Base-by-base conservation (phyloP, 2,797 vertebrate species). In the Tadarida brasiliensis region DNA sequence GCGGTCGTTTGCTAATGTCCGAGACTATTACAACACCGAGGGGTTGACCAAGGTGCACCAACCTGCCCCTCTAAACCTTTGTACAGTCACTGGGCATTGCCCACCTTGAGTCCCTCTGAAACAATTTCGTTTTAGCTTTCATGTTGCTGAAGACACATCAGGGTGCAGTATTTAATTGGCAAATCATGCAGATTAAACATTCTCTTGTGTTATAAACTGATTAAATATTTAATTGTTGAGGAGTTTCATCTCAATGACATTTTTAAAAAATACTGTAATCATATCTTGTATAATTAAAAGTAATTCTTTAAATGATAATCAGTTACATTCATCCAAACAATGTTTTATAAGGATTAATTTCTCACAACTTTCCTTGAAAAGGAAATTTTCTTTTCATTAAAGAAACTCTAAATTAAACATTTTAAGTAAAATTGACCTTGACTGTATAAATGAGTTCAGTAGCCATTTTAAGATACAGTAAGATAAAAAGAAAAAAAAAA, bases 201-300 rank as follows among this genome's bases (percentile, higher is more conserved):
- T 97, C 83, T 97, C 70, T 89, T 94, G 88, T 89, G 89, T 95
- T 98, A 94, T 96, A 97, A 95, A 93, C 92, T 96, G 28, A 96
- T 95, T 96, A 91, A 94, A 94, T 94, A 96, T 70, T 74, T 97
- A 98, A 94, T 96, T 95, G 81, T 92, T 88, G 80, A 90, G 91
- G 94, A 96, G 56, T 92, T 94, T 97, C 86, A 95, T 92, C 70
- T 83, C 70, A 28, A 26, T 11, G 51, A 94, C 51, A 16, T 47
- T 97, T 97, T 96, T 93, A 74, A 73, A n/a, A 71, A 92, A 76
- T 94, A 74, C 93, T 91, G 65, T 96, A 94, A 91, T 54, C 68
- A 95, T 88, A 54, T 89, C 87, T 96, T 86, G 26, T 94, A 95
- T 97, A 97, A 88, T 47, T 94, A 95, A 54, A 96, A 96, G 33